phyloP scores from a whole-genome alignment of 2,797 vertebrate species.

The Tragelaphus eurycerus region DNA sequence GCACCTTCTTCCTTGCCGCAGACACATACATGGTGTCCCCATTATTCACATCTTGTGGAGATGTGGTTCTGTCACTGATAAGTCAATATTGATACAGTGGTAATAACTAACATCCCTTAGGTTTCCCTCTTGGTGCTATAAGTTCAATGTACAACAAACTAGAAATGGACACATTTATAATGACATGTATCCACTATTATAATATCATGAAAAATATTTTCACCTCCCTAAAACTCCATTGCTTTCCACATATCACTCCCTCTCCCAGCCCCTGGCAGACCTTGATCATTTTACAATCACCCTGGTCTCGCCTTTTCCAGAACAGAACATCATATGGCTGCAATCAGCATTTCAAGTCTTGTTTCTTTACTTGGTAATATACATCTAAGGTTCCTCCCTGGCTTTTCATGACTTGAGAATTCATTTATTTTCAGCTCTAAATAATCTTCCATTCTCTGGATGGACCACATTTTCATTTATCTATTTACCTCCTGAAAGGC shows the following conservation, averaged over 20 bases:
- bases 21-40: rapidly evolving
- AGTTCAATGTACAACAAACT: not conserved
- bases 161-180: not conserved
- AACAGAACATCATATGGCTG: rapidly evolving
- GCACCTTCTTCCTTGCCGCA: not conserved
- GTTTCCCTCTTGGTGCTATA: not conserved
- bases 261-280: too few relatives aligned
- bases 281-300: rapidly evolving
- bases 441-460: not conserved
- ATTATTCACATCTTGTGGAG: too few relatives aligned
- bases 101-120: not conserved
- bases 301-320: not conserved
- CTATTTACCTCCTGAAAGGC: not conserved
- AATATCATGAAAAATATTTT: not conserved
- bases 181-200: not conserved
- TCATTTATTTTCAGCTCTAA: not conserved
- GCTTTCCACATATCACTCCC: rapidly evolving
- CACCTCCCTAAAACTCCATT: not conserved
- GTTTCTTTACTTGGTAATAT: not conserved
- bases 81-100: rapidly evolving
- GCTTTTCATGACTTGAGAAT: not conserved
- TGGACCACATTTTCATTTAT: not conserved
- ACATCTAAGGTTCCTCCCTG: not conserved
- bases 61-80: rapidly evolving
- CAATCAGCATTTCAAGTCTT: not conserved